Base-by-base conservation (phyloP, 2,797 vertebrate species). In the Takifugu rubripes region DNA sequence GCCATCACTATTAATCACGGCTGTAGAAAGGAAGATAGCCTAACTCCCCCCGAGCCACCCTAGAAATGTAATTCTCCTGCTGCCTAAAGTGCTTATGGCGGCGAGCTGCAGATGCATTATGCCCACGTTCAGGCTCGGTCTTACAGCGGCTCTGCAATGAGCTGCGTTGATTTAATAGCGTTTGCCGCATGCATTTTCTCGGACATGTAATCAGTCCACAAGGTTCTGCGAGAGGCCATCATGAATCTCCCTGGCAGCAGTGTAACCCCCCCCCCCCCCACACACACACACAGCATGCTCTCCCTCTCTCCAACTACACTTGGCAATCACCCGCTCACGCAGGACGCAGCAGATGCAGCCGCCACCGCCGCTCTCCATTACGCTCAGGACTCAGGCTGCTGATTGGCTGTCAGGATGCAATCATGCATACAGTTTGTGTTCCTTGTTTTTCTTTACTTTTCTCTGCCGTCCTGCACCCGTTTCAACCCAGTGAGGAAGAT, bases 121-220 rank as follows among this genome's bases (percentile, higher is more conserved):
- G 59, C 75, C 81, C 70, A 53, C 33, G 25, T 66, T 54, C 14
- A 2, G 52, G 52, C 71, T 70, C 45, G 0, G 48, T 24, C 68
- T 63, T 42, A 31, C 72, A 5, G 61, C 56, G 82, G 79, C 79
- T 81, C 68, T 60, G 78, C 77, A 88, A 87, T 84, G 85, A 84
- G 77, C 82, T 65, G 64, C 59, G 66, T 71, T 89, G 85, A 89
- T 90, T 89, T 88, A 89, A 90, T 86, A 84, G 89, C 51, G 67
- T 84, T 84, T 77, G 80, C 78, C 21, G 56, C 85, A 77, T 85
- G 83, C 79, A 81, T 87, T 89, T 86, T 70, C 71, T 61, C 51
- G 68, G 75, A 82, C 48, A 15, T 82, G 78, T 81, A 90, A 89
- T 89, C 87, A 88, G 82, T 84, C 77, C 72, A 61, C 79, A 79